A percentile compares a stretch with the other conserved stretches of the same genome.
These are phyloP conservation scores for Drosophila infuscata DNA, from an alignment of 2,888 invertebrate genomes.

Conservation along the genomic window DNA sequence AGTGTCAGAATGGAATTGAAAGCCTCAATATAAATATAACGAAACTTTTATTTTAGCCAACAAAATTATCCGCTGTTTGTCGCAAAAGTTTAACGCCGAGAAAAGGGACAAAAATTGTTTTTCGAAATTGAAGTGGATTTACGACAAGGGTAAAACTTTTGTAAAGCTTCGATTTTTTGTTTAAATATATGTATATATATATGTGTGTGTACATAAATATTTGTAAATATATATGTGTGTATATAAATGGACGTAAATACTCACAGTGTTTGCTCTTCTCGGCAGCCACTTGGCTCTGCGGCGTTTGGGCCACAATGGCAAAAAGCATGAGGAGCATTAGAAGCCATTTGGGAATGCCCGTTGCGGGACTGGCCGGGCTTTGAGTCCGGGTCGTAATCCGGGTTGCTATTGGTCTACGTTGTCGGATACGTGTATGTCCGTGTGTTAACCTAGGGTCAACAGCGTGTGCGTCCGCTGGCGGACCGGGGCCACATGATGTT, in stretches of 20 bases:
- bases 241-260: slow-evolving; percentile 60
- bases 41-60: slow-evolving; percentile 41
- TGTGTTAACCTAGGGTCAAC: slow-evolving; percentile 44
- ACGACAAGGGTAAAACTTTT: slow-evolving; percentile 55
- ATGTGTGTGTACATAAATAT: slow-evolving; percentile 3
- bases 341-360: slow-evolving; percentile 81
- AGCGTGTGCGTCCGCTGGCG: slow-evolving; percentile 60
- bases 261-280: slow-evolving; percentile 85
- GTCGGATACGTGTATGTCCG: slow-evolving; percentile 39
- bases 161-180: slow-evolving; percentile 47
- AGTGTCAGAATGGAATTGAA: slow-evolving; percentile 38
- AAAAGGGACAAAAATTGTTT: slow-evolving; percentile 52
- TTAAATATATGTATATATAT: slow-evolving; percentile 17
- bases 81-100: slow-evolving; percentile 9
- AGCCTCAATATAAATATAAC: slow-evolving; percentile 9
- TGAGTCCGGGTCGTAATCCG: background rate
- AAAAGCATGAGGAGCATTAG: slow-evolving; percentile 83
- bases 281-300: slow-evolving; percentile 82
- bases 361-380: slow-evolving; percentile 30
- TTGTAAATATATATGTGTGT: background rate
- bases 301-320: slow-evolving; percentile 77
- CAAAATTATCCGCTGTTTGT: slow-evolving; percentile 35
- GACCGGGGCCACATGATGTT: slow-evolving; percentile 85
- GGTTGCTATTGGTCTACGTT: slow-evolving; percentile 22
- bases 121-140: slow-evolving; percentile 40